These are phyloP conservation scores for Drosophila nannoptera DNA, from an alignment of 1,140 invertebrate genomes.

Conservation along the genomic window DNA sequence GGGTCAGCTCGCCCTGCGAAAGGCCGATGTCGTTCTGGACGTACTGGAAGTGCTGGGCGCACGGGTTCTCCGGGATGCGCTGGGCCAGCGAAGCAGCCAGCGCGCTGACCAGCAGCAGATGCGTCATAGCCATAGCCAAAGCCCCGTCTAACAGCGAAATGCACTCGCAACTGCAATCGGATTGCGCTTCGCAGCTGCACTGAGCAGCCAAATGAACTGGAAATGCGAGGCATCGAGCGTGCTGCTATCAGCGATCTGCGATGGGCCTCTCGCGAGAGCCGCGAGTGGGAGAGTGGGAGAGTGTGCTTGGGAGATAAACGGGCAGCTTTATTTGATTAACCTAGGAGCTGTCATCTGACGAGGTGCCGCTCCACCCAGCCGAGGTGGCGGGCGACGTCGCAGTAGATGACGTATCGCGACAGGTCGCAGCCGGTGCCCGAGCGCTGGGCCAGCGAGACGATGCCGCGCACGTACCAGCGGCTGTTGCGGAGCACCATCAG, in stretches of 20 bases:
- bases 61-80: slow-evolving; percentile 44
- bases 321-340: slow-evolving; percentile 34
- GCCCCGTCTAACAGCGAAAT: slow-evolving; percentile 11
- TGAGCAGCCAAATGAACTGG: slow-evolving; percentile 50
- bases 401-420: slow-evolving; percentile 64
- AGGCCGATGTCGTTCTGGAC: slow-evolving; percentile 24
- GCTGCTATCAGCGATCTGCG: background rate
- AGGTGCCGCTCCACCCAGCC: slow-evolving; percentile 53
- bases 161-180: slow-evolving; percentile 33
- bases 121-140: background rate
- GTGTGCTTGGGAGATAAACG: slow-evolving; percentile 25
- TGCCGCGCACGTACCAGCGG: slow-evolving; percentile 61
- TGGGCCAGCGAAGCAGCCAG: slow-evolving; percentile 26
- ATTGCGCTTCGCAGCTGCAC: background rate
- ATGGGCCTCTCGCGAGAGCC: too few species aligned
- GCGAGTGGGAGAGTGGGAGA: background rate
- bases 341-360: slow-evolving; percentile 31
- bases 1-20: slow-evolving; percentile 49
- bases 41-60: slow-evolving; percentile 47
- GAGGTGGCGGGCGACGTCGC: slow-evolving; percentile 59
- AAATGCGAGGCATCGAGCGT: background rate
- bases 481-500: slow-evolving; percentile 54
- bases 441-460: slow-evolving; percentile 54
- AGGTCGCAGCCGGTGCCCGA: slow-evolving; percentile 52
- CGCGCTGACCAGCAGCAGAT: background rate